phyloP scores from a whole-genome alignment of 1,140 invertebrate genomes.

The Apis florea region DNA sequence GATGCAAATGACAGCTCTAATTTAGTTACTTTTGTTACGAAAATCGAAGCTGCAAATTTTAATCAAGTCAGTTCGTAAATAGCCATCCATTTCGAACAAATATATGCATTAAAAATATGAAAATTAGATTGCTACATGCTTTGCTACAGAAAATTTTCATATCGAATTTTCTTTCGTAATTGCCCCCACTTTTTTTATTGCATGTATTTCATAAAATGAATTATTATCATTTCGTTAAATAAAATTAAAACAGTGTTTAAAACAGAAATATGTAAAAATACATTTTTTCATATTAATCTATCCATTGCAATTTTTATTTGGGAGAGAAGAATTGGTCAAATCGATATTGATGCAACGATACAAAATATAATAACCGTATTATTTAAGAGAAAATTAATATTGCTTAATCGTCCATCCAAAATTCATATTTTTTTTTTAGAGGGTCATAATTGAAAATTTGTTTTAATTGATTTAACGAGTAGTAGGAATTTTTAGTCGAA shows the following conservation, averaged over 20 bases:
- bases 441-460: not conserved
- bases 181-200: not conserved
- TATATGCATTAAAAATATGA: conserved; percentile 20
- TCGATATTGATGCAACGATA: not conserved
- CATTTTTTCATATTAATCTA: no score
- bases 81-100: not conserved
- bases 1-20: not conserved
- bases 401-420: not conserved
- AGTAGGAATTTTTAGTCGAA: not conserved
- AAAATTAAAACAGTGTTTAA: no score
- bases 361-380: not conserved
- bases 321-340: no score
- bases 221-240: no score
- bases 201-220: no score
- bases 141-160: conserved; percentile 26
- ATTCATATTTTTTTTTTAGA: not conserved
- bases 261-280: no score
- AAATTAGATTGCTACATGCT: not conserved
- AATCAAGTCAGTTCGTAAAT: conserved; percentile 8
- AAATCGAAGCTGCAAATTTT: conserved; percentile 35
- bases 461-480: not conserved
- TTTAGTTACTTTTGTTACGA: conserved; percentile 36
- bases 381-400: not conserved
- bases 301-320: no score
- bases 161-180: not conserved